Base-by-base conservation (phyloP, 2,113 vertebrate species). In the Callipepla squamata region DNA sequence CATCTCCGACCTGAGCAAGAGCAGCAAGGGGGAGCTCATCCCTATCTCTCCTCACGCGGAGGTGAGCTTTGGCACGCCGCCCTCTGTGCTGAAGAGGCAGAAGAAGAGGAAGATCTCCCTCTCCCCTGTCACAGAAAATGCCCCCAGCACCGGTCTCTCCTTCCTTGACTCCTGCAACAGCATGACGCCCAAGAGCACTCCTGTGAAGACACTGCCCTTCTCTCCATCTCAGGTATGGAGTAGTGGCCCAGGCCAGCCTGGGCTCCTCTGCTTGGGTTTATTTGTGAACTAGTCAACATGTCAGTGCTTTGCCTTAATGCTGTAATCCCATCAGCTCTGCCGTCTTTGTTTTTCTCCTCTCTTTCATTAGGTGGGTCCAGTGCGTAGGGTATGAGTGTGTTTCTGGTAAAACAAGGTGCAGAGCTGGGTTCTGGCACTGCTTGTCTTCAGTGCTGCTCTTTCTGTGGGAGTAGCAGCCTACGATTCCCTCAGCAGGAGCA, bases 161-260 rank as follows among this genome's bases (percentile, higher is more conserved):
- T 95, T 96, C 93, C 96, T 97, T 25, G 98, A 99, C 89, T 98
- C 97, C 70, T 97, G 97, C 92, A 98, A 98, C 85, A 98, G 98
- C 92, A 98, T 99, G 98, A 99, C 99, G 0, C 99, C 99, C 20
- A 99, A 99, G 94, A 99, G 98, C 97, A 99, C 99, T 1, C 99
- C 99, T 0, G 99, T 99, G 62, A 99, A 99, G 96, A 96, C 98
- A 5, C 95, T 99, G 94, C 99, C 99, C 32, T 99, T 99, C 96
- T 99, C 99, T 30, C 99, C 99, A 11, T 99, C 99, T 69, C 99
- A 99, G 97, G 99, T 99, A 96, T 4, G 44, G 88, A 62, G 51
- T 21, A 15, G 2, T 34, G 62, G 30, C 4, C 21, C n/a, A 42
- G 55, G 23, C 30, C 3, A 2, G 47, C 5, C 34, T 22, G 26